phyloP scores from a whole-genome alignment of 2,797 vertebrate species.

The Eremophila alpestris region DNA sequence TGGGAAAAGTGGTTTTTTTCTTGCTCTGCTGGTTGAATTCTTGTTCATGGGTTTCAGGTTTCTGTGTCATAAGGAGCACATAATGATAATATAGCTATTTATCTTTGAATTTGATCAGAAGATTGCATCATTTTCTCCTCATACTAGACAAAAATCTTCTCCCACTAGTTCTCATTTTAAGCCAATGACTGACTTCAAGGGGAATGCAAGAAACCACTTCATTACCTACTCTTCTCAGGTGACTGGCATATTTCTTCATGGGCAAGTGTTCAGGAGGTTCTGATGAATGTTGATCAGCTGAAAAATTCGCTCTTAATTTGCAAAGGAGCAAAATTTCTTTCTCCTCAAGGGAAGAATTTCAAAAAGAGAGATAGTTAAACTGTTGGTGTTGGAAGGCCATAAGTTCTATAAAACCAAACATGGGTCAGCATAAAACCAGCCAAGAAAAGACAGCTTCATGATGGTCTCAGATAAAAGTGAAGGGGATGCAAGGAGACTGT shows the following conservation, averaged over 20 bases:
- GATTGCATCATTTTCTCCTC: fast-evolving
- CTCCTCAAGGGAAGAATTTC: neutral
- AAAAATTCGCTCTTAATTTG: neutral
- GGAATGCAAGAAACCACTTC: neutral
- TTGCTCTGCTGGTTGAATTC: neutral
- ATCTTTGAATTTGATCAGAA: neutral
- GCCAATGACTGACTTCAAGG: neutral
- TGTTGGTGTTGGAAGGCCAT: neutral
- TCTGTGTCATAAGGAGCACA: neutral
- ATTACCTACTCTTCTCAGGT: neutral
- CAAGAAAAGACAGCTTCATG: neutral
- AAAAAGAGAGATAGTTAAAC: neutral
- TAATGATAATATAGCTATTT: neutral
- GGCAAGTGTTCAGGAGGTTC: neutral
- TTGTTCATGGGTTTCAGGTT: neutral
- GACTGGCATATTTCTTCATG: neutral
- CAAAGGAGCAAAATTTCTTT: neutral
- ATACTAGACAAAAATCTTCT: neutral
- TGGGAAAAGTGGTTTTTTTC: neutral
- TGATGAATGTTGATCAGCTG: neutral
- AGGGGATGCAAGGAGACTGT: neutral
- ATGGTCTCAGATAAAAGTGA: neutral
- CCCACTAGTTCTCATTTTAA: neutral
- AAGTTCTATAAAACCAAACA: neutral
- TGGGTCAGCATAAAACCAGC: neutral